Evolutionary conservation across 2,888 invertebrate species (phyloP).

Genomic region (Flabesymbios commensalis): DNA sequence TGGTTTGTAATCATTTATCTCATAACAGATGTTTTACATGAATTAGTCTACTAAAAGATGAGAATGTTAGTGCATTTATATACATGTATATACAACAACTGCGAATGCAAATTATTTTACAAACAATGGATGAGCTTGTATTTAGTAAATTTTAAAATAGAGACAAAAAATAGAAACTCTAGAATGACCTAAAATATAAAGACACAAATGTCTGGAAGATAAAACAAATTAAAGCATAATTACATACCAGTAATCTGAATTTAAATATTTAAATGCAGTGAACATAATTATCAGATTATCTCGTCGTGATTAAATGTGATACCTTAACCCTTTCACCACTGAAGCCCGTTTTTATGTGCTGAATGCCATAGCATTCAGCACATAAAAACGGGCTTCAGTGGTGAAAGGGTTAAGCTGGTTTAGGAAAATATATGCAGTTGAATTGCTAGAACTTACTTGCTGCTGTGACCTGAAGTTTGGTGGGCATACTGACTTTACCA

Average conservation of each 20-base stretch:
- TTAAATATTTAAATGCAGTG: too few relatives aligned
- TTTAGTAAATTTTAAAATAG: too few relatives aligned
- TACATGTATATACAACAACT: neutral
- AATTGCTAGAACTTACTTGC: constrained; percentile 47
- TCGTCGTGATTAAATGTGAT: too few relatives aligned
- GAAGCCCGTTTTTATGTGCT: too few relatives aligned
- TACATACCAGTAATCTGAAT: too few relatives aligned
- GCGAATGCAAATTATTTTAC: neutral
- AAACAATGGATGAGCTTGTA: neutral
- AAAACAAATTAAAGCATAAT: neutral
- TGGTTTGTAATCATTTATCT: too few relatives aligned
- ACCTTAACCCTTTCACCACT: too few relatives aligned
- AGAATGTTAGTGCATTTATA: neutral
- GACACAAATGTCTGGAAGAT: neutral
- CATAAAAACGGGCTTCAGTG: too few relatives aligned
- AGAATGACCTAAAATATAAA: neutral
- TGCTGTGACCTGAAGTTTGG: constrained; percentile 42
- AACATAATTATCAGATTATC: too few relatives aligned
- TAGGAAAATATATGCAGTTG: too few relatives aligned
- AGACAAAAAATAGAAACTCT: neutral
- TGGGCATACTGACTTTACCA: constrained; percentile 45
- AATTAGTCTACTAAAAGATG: neutral
- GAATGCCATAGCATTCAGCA: too few relatives aligned
- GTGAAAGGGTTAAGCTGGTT: too few relatives aligned
- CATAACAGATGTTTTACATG: neutral